These are phyloP conservation scores for Synergus laeviventris DNA, from an alignment of 2,888 invertebrate species.

Conservation along the genomic window DNA sequence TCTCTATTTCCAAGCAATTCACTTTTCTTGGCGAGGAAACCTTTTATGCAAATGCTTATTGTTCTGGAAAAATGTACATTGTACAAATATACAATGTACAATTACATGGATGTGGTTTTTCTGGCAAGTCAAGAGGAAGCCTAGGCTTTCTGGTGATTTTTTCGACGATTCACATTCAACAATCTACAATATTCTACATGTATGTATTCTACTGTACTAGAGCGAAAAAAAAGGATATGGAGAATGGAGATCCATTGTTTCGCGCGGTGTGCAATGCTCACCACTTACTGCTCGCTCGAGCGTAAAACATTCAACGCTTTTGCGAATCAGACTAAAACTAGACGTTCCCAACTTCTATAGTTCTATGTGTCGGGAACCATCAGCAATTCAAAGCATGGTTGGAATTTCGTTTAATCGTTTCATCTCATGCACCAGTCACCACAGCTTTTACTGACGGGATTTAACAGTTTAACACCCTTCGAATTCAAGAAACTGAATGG, in stretches of 20 bases:
- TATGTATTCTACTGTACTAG: neutral
- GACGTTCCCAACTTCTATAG: neutral
- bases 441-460: neutral
- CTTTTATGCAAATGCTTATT: neutral
- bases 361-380: neutral
- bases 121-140: neutral
- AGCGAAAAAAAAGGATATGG: neutral
- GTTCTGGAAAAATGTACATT: neutral
- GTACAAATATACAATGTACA: neutral
- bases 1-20: neutral
- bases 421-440: neutral
- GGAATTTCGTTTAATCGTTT: slow-evolving; percentile 3
- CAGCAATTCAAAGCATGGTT: neutral
- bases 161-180: neutral
- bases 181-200: too few species aligned
- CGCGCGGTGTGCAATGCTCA: neutral
- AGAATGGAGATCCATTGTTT: neutral
- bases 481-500: neutral
- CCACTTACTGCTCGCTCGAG: slow-evolving; percentile 8
- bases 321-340: slow-evolving; percentile 9
- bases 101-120: neutral
- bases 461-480: neutral
- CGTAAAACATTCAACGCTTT: slow-evolving; percentile 4
- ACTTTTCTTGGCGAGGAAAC: neutral
- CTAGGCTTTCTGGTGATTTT: neutral